Evolutionary conservation across 92 coral and sea anemone species (phyloP).

Genomic region (Nematostella vectensis): DNA sequence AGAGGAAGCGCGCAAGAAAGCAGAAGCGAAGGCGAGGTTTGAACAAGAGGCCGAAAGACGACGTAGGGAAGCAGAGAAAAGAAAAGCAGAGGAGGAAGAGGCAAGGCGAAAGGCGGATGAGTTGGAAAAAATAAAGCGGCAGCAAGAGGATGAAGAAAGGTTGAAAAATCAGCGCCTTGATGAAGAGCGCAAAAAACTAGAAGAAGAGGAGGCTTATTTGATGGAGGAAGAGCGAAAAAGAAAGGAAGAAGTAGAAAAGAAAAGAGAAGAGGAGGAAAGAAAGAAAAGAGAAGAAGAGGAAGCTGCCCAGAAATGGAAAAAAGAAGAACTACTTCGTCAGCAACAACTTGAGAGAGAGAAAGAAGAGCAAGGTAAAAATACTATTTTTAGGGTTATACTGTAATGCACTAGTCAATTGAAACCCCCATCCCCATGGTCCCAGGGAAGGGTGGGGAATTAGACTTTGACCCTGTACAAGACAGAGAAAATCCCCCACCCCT

Average conservation of each 20-base stretch:
- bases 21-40: slow-evolving; percentile 37
- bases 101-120: slow-evolving; percentile 55
- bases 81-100: slow-evolving; percentile 64
- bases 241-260: slow-evolving; percentile 37
- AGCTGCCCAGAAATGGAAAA: slow-evolving; percentile 91
- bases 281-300: slow-evolving; percentile 77
- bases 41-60: slow-evolving; percentile 49
- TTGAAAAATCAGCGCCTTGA: slow-evolving; percentile 23
- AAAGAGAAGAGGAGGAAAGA: slow-evolving; percentile 52
- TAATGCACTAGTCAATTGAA: not conserved
- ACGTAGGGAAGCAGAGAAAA: slow-evolving; percentile 42
- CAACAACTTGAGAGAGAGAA: slow-evolving; percentile 78
- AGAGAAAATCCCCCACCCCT: not conserved
- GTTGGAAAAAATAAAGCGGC: slow-evolving; percentile 48
- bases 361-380: slow-evolving; percentile 84
- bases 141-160: slow-evolving; percentile 37
- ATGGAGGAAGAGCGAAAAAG: slow-evolving; percentile 56
- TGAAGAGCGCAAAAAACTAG: slow-evolving; percentile 46
- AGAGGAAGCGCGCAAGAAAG: slow-evolving; percentile 53
- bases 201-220: slow-evolving; percentile 43
- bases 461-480: not conserved
- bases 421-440: not conserved
- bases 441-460: not conserved
- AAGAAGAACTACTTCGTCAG: slow-evolving; percentile 73
- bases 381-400: not conserved